phyloP scores from a whole-genome alignment of 2,113 vertebrate species.

The Tamias sibiricus region DNA sequence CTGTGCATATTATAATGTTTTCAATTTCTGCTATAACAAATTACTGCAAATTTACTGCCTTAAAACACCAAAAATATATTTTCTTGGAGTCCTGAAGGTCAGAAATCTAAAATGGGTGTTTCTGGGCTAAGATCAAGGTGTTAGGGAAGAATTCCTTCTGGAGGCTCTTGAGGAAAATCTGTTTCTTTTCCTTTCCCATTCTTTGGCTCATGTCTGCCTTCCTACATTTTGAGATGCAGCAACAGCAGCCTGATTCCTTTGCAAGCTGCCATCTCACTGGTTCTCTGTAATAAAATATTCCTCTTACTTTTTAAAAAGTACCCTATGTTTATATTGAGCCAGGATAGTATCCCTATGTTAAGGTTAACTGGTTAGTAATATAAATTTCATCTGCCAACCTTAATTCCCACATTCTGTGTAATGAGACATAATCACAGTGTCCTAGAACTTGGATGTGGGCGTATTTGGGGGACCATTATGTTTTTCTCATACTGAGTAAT shows the following conservation, averaged over 20 bases:
- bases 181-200: background rate
- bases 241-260: background rate
- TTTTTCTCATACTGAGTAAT: background rate
- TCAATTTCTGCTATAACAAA: background rate
- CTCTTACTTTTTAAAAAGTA: background rate
- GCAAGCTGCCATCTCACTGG: background rate
- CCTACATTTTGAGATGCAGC: background rate
- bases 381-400: background rate
- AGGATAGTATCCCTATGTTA: background rate
- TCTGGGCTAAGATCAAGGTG: background rate
- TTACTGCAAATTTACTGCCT: background rate
- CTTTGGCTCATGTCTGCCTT: background rate
- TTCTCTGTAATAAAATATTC: background rate
- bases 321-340: background rate
- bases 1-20: background rate
- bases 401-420: background rate
- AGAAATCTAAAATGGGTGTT: background rate
- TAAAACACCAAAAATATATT: background rate
- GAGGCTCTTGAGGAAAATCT: background rate
- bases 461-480: background rate
- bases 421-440: background rate
- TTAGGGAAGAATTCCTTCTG: background rate
- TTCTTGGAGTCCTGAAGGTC: background rate
- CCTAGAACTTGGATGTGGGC: background rate
- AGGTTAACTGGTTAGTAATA: background rate